Evolutionary conservation across 2,888 invertebrate species (phyloP), one percentile per base, ranked within the genome.

Genomic region (Macaria notata): DNA sequence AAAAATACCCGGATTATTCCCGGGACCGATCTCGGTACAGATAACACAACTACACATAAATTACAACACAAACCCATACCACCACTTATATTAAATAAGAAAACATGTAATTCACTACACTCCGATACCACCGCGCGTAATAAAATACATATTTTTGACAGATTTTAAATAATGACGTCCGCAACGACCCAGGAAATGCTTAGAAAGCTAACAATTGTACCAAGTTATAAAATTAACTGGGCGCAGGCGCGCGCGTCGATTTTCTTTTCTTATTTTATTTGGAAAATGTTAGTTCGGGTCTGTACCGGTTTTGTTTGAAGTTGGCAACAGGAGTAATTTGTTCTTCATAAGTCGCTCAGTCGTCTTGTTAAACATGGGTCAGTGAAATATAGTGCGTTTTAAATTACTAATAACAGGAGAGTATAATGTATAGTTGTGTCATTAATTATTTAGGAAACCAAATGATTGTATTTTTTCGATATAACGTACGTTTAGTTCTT

Each of bases 41-140:
- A 91, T 91, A 91, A 88, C 79, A 70, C 75, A 71, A 72, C 79
- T 82, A 81, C 83, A 85, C 84, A 91, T 91, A 91, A 91, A 90
- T 91, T 89, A 91, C 86, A 78, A 68, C 71, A 87, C 87, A 86
- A 86, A 86, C 84, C 86, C 81, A 85, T 85, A 84, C 83, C 82
- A 83, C 87, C 79, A 84, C 89, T 89, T 83, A 90, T 88, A 90
- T 89, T 88, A 88, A 90, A 91, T 89, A 90, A 86, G 87, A 88
- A 88, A 86, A 79, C 89, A 82, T 90, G 88, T 91, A 90, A 90
- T 90, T 90, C 91, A 87, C 87, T 78, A 81, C 76, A 78, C 74
- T 80, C 77, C 87, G 84, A 87, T 87, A 78, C 83, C 72, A 81
- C 76, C 73, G 68, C 73, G 76, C 75, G 83, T 77, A 84, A 88